A percentile compares a stretch with the other conserved stretches of the same genome.
phyloP scores from a whole-genome alignment of 2,797 vertebrate species.

The Buphagus erythrorhynchus region DNA sequence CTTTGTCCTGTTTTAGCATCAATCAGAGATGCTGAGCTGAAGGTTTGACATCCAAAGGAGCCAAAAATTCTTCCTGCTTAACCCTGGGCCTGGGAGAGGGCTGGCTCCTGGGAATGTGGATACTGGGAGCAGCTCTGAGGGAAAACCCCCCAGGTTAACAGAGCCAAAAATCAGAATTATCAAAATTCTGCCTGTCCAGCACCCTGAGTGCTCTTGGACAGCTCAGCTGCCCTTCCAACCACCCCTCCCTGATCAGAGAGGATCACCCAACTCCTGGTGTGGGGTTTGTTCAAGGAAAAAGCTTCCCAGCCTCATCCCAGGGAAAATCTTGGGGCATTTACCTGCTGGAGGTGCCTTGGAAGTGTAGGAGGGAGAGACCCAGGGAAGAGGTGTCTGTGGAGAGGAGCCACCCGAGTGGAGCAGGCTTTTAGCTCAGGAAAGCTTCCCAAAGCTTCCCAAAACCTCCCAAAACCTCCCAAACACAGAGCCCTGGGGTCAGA shows the following conservation, averaged over 20 bases:
- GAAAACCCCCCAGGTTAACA: not conserved
- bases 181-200: not conserved
- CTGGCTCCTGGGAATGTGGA: not conserved
- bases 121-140: not conserved
- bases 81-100: not conserved
- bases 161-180: not conserved
- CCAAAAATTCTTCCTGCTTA: not conserved
- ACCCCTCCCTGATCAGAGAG: not conserved
- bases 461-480: too few species aligned
- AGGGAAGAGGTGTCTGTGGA: rapidly evolving
- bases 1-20: not conserved
- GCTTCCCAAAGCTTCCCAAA: not conserved
- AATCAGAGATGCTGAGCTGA: not conserved
- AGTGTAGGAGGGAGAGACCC: not conserved
- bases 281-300: not conserved
- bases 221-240: not conserved
- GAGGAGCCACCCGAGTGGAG: not conserved
- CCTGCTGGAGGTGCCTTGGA: not conserved
- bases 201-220: not conserved
- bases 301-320: not conserved
- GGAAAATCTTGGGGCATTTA: not conserved
- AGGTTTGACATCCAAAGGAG: not conserved
- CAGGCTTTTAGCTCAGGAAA: not conserved
- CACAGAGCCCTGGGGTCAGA: not conserved
- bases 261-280: not conserved